Evolutionary conservation across 2,888 invertebrate genomes (phyloP), one percentile per base, ranked within the genome.

Genomic region (Drosophila borborema): DNA sequence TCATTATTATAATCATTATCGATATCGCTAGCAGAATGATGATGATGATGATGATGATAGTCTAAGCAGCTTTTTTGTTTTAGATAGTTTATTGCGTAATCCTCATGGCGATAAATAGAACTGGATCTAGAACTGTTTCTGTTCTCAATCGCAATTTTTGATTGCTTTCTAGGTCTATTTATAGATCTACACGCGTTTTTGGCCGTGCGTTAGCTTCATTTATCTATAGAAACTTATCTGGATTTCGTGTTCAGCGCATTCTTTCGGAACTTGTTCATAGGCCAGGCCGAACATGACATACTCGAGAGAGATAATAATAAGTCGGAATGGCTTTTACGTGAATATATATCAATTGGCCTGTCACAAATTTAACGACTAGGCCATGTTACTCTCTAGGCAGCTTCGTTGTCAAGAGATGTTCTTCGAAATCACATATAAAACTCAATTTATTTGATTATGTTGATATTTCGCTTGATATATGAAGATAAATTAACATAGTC

Each of bases 101-200:
- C 14, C 18, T 38, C 55, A 45, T 70, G 23, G 31, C 41, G 23
- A 66, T 67, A 45, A 59, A 38, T 36, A 34, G 41, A 72, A 72
- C 62, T 73, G 54, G 66, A 72, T 73, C 46, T 8, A 56, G 18
- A 14, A 23, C 10, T 23, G 6, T 56, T 53, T 5, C 36, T 5
- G 8, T 5, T 16, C 60, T 18, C 7, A 7, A 28, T 51, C 23
- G 46, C 7, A 59, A n/a, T 36, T 46, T 12, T 36, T 10, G n/a
- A 41, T 28, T 10, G 55, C 12, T 28, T 40, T n/a, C 40, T 18
- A 31, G 28, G 31, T n/a, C 41, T 41, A 56, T 41, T 41, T 31
- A 31, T 41, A 56, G 34, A 14, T 5, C 8, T 31, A n/a, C n/a
- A n/a, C 28, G 40, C 14, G 10, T 55, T 14, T 38, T 38, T 54